Evolutionary conservation across 1,140 invertebrate genomes (phyloP).

Genomic region (Conus betulinus): DNA sequence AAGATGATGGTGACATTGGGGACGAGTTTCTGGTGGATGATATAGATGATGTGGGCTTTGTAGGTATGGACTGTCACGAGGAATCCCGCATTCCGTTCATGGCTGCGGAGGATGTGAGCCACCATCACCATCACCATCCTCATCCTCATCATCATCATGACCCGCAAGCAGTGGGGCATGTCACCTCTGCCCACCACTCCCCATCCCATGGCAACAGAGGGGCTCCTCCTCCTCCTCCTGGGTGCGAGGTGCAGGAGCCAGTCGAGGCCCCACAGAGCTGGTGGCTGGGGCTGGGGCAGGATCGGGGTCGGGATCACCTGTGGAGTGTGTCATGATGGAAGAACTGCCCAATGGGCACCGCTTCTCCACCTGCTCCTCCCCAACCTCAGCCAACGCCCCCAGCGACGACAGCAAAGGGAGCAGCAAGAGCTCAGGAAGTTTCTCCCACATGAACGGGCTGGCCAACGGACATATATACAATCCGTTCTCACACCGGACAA

Average conservation of each 20-base stretch:
- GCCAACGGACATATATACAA: conserved; percentile 74
- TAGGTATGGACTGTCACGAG: conserved; percentile 44
- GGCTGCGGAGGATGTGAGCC: conserved; percentile 43
- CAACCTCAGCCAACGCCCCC: conserved; percentile 63
- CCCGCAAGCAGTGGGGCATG: conserved; percentile 27
- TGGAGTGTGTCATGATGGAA: conserved; percentile 60
- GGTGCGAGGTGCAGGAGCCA: conserved; percentile 19
- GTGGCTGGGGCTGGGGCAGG: conserved; percentile 38
- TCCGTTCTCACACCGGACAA: conserved; percentile 49
- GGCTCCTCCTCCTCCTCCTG: conserved; percentile 35
- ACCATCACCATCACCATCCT: conserved; percentile 52
- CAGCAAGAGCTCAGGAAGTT: conserved; percentile 75
- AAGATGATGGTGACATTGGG: conserved; percentile 44
- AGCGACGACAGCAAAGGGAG: conserved; percentile 75
- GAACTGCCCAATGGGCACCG: conserved; percentile 54
- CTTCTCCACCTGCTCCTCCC: conserved; percentile 57
- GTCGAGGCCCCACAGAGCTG: conserved; percentile 31
- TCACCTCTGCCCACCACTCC: conserved; percentile 40
- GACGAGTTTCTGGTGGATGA: conserved; percentile 48
- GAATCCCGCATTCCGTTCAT: conserved; percentile 59
- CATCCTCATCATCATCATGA: conserved; percentile 38
- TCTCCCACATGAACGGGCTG: conserved; percentile 66
- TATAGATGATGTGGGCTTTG: conserved; percentile 55
- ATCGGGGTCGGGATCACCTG: conserved; percentile 44
- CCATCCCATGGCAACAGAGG: conserved; percentile 37